A percentile compares a stretch with the other conserved stretches of the same genome.
phyloP scores from a whole-genome alignment of 2,888 invertebrate genomes.

The Drosophila eohydei region DNA sequence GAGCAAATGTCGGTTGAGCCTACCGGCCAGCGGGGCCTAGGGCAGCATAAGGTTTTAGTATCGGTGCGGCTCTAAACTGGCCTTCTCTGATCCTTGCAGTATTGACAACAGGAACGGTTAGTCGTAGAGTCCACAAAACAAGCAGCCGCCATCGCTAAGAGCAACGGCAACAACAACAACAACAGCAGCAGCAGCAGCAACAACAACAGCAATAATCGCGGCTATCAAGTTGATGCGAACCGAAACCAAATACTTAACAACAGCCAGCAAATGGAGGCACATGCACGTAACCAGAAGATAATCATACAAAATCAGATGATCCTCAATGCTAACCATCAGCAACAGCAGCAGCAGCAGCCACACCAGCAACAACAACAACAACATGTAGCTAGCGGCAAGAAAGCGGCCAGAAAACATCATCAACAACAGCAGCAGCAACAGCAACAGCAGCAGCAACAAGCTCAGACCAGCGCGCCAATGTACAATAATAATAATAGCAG shows the following conservation, averaged over 20 bases:
- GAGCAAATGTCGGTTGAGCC: constrained; percentile 81
- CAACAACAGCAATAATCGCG: constrained; percentile 83
- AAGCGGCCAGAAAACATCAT: constrained; percentile 72
- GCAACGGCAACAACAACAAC: constrained; percentile 85
- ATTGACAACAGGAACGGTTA: constrained; percentile 85
- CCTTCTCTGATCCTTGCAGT: constrained; percentile 66
- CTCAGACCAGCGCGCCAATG: constrained; percentile 71
- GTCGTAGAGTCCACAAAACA: constrained; percentile 76
- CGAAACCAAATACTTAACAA: constrained; percentile 84
- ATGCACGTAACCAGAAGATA: constrained; percentile 80
- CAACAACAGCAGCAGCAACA: constrained; percentile 59
- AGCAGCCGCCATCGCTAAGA: constrained; percentile 70
- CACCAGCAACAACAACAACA: constrained; percentile 79
- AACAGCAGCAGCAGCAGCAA: constrained; percentile 84
- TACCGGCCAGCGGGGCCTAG: constrained; percentile 56
- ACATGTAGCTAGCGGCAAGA: constrained; percentile 64
- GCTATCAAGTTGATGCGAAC: constrained; percentile 79
- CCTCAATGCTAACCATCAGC: constrained; percentile 81
- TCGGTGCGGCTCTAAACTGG: constrained; percentile 48
- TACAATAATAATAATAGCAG: constrained; percentile 60
- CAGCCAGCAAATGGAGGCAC: constrained; percentile 60
- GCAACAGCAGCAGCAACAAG: constrained; percentile 61
- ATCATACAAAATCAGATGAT: constrained; percentile 84
- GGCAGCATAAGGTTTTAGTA: constrained; percentile 18
- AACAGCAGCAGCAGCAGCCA: constrained; percentile 74